Evolutionary conservation across 2,113 vertebrate species (phyloP), one percentile per base, ranked within the genome.

Genomic region (Aphelocoma coerulescens): DNA sequence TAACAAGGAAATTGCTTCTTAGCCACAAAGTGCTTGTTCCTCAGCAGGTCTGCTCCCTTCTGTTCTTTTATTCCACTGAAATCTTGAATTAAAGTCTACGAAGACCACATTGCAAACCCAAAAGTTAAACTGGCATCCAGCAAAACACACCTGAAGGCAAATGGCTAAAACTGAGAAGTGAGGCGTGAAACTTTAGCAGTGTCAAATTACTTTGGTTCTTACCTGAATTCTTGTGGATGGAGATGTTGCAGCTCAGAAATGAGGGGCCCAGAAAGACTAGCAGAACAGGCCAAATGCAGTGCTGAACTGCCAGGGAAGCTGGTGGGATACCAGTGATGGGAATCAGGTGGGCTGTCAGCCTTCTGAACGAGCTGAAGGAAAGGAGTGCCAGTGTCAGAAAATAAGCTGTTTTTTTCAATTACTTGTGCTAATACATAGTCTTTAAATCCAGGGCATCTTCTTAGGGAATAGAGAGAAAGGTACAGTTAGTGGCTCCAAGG

Each of bases 391-490:
- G 37, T 13, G 26, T 71, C 43, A 83, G 89, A 71, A 74, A 83
- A 82, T 22, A 55, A 72, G 19, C 16, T 91, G 26, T 54, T 91
- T 72, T 72, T 71, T 95, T 76, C 41, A 80, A 21, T 79, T 86
- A 51, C n/a, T 77, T 86, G 48, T 52, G 80, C 80, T 66, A 76
- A 66, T 73, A 73, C 18, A 49, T 12, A 79, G 24, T 65, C 48
- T 85, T 92, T 81, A 75, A 95, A 96, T 89, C 58, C 71, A 88
- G 89, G 66, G 12, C 59, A 76, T 55, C 74, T 76, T 95, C 81
- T 73, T 39, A 89, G 89, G 87, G 67, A 95, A 91, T 66, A 94
- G 72, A 63, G 6, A 63, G 54, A 75, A 78, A 73, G 3, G 9
- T 76, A 43, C 9, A 72, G 27, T 67, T 54, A 84, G 33, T 49